Evolutionary conservation across 2,888 invertebrate species (phyloP).

Genomic region (Eilema griseolum): DNA sequence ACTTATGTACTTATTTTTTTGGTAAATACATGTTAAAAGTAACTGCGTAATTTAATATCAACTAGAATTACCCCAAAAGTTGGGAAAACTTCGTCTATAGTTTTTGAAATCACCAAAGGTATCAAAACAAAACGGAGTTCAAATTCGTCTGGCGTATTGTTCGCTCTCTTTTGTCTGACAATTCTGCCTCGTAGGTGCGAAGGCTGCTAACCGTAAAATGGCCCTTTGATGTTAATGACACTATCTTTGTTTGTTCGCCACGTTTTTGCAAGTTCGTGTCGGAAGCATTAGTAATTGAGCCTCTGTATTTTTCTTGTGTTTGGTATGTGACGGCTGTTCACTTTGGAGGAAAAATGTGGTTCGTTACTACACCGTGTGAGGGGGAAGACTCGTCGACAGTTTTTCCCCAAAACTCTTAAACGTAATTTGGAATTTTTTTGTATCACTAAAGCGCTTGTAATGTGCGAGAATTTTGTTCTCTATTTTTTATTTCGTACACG

Average conservation of each 20-base stretch:
- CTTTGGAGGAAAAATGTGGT: conserved; percentile 25
- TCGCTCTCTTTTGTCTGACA: conserved; percentile 47
- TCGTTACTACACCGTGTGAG: conserved; percentile 16
- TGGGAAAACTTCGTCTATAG: background rate
- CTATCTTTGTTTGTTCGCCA: conserved; percentile 56
- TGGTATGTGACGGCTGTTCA: conserved; percentile 27
- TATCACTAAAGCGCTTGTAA: background rate
- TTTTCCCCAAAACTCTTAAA: background rate
- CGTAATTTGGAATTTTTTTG: conserved; percentile 15
- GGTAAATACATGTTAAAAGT: too few relatives aligned
- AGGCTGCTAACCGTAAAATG: conserved; percentile 46
- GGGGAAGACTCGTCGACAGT: background rate
- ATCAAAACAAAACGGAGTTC: conserved; percentile 26
- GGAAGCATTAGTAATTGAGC: conserved; percentile 35
- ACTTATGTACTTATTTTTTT: too few relatives aligned
- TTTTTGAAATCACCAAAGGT: background rate
- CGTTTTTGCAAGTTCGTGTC: conserved; percentile 52
- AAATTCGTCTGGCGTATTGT: conserved; percentile 41
- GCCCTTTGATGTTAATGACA: conserved; percentile 65
- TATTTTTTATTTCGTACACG: conserved; percentile 10
- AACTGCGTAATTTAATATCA: background rate
- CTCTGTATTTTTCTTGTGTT: conserved; percentile 26
- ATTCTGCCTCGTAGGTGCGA: conserved; percentile 29
- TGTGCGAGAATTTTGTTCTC: background rate
- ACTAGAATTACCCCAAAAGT: conserved; percentile 1